Base-by-base conservation (phyloP, 2,888 invertebrate genomes). In the Dermolepida albohirtum region DNA sequence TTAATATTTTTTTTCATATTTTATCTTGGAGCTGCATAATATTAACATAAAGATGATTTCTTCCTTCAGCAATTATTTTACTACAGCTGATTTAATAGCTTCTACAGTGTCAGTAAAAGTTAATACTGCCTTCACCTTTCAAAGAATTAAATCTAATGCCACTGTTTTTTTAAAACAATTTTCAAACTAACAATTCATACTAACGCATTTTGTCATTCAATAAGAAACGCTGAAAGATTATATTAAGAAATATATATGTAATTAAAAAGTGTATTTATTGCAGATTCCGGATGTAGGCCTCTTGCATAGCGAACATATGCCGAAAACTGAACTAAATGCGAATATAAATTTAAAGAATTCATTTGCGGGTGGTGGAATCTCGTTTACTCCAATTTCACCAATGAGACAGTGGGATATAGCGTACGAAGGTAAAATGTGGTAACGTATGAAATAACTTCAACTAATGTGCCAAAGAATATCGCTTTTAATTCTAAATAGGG, bases 401-500 rank as follows among this genome's bases (percentile, higher is more conserved):
- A 94, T 95, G 94, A 88, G 87, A 74, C 85, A 85, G 47, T 95
- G 94, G 94, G 86, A 84, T 12, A 76, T 94, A 0, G 80, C 85
- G 2, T 95, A 89, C 79, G 86, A 87, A 49, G 94, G 94, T 7
- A 85, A 87, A 74, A 87, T 94, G 86, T 88, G 87, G 88, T 87
- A 73, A 78, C 79, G 14, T 63, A 65, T 64, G n/a, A 50, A 52
- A 5, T 0, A n/a, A 14, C 39, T 10, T 34, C 14, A 49, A 34
- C 14, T n/a, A 40, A 1, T 16, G 10, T 16, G 7, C 4, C 22
- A 22, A 34, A 39, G 7, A 47, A 14, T 47, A 16, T 11, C 44
- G 14, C 2, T 6, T 40, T 44, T 39, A 5, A 43, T 34, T 47
- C 5, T 10, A 12, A 22, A 14, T 47, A 67, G 67, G 67, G 50